phyloP scores from a whole-genome alignment of 2,888 invertebrate genomes.

The Helicoverpa assulta region DNA sequence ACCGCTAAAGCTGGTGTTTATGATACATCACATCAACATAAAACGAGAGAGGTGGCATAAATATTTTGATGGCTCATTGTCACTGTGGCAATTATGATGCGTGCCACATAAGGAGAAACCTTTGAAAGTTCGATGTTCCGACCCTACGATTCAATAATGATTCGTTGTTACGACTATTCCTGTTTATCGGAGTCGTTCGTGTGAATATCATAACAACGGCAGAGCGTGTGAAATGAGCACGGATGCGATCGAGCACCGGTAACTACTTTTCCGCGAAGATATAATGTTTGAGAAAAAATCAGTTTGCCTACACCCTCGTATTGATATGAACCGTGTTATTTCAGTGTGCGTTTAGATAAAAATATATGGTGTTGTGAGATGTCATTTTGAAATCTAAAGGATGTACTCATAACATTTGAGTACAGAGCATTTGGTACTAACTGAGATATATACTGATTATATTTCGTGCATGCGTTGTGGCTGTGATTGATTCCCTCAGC shows the following conservation, averaged over 20 bases:
- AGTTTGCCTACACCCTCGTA: slow-evolving; percentile 52
- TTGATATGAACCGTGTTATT: slow-evolving; percentile 62
- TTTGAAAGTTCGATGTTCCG: slow-evolving; percentile 67
- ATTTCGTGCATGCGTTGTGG: slow-evolving; percentile 9
- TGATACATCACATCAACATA: slow-evolving; percentile 64
- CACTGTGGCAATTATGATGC: slow-evolving; percentile 67
- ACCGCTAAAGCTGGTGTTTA: slow-evolving; percentile 53
- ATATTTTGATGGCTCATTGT: slow-evolving; percentile 65
- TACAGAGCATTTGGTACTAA: slow-evolving; percentile 24
- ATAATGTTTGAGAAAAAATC: slow-evolving; percentile 80
- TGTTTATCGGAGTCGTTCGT: slow-evolving; percentile 64
- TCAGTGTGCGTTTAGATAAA: slow-evolving; percentile 63
- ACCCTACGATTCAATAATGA: slow-evolving; percentile 82
- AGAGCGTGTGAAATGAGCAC: slow-evolving; percentile 77
- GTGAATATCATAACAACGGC: slow-evolving; percentile 66
- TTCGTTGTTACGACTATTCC: slow-evolving; percentile 73
- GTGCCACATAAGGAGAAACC: slow-evolving; percentile 41
- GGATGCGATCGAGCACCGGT: slow-evolving; percentile 87
- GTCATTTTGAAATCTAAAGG: slow-evolving; percentile 35
- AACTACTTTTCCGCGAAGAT: slow-evolving; percentile 87
- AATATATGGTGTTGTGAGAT: slow-evolving; percentile 52
- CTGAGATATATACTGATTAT: slow-evolving; percentile 8
- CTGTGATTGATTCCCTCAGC: neutral
- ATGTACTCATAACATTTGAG: slow-evolving; percentile 15
- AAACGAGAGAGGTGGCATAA: slow-evolving; percentile 62